Evolutionary conservation across 1,140 invertebrate genomes (phyloP), one percentile per base, ranked within the genome.

Genomic region (Proales similis): DNA sequence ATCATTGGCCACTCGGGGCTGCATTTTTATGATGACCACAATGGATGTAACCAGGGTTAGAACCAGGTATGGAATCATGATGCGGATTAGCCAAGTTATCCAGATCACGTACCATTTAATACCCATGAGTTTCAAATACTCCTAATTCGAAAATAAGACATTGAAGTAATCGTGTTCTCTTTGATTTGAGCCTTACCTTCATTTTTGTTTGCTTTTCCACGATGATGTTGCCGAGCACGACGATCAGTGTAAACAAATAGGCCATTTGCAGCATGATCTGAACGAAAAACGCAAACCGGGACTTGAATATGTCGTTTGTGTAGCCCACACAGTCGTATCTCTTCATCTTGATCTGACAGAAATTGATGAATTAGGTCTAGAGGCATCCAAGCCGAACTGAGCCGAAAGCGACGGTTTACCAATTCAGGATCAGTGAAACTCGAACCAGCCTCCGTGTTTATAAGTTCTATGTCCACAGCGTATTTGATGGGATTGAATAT

Each of bases 401-500:
- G 9, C 33, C 3, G 20, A 33, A 27, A 7, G 17, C n/a, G 20
- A 12, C 6, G 2, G 32, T 49, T 57, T 42, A 57, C 51, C 45
- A 26, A 42, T 26, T 57, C 36, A 27, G 32, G 22, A 7, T 57
- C 36, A 11, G 6, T 22, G 30, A 57, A 12, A 43, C 17, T 22
- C 3, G 32, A 3, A 7, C 36, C 36, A 22, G 51, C 30, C 4
- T 42, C n/a, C 20, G 22, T 20, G 19, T 36, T 42, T 24, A 57
- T 57, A 30, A 57, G 22, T 2, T 36, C 27, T 12, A 57, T 29
- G 30, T 57, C 51, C 3, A 57, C 32, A 0, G 51, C 51, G 45
- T 57, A 27, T 42, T 57, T 57, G n/a, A 57, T 57, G 5, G 51
- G 51, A 24, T 57, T 57, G 20, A 57, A 57, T 12, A 57, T 57